Evolutionary conservation across 2,113 vertebrate species (phyloP).

Genomic region (Sinosuthora webbiana): DNA sequence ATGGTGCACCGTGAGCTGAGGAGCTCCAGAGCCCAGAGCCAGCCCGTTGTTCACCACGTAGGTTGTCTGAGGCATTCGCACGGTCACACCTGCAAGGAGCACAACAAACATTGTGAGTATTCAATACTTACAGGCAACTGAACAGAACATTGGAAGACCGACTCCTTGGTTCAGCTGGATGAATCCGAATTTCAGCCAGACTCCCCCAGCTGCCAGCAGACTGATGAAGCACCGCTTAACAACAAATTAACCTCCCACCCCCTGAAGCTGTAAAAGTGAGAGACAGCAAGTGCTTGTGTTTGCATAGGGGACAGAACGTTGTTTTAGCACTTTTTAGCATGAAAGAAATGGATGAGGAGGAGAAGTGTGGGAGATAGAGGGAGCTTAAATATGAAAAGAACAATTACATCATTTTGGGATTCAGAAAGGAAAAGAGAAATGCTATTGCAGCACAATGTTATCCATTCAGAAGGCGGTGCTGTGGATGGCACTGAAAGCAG

Average conservation of each 20-base stretch:
- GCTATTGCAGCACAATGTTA: neutral
- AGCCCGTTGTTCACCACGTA: slow-evolving; percentile 83
- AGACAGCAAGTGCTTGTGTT: neutral
- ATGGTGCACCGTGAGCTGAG: slow-evolving; percentile 83
- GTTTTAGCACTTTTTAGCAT: neutral
- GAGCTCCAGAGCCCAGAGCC: slow-evolving; percentile 74
- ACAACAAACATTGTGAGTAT: neutral
- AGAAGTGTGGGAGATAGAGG: neutral
- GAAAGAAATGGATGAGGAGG: neutral
- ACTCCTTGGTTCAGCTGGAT: neutral
- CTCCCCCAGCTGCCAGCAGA: neutral
- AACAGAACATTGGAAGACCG: neutral
- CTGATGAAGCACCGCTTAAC: neutral
- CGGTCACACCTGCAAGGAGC: slow-evolving; percentile 69
- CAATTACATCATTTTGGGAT: neutral
- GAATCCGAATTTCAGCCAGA: neutral
- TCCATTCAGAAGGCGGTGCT: neutral
- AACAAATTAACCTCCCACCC: neutral
- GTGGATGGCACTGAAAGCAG: neutral
- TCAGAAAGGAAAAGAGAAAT: neutral
- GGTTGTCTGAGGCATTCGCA: slow-evolving; percentile 79
- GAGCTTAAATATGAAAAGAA: neutral
- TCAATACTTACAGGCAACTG: neutral
- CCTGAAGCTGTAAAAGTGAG: neutral
- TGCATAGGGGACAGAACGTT: neutral